Conservation (phyloP, 2,113 vertebrate species). For the Leuciscus idus region DNA sequence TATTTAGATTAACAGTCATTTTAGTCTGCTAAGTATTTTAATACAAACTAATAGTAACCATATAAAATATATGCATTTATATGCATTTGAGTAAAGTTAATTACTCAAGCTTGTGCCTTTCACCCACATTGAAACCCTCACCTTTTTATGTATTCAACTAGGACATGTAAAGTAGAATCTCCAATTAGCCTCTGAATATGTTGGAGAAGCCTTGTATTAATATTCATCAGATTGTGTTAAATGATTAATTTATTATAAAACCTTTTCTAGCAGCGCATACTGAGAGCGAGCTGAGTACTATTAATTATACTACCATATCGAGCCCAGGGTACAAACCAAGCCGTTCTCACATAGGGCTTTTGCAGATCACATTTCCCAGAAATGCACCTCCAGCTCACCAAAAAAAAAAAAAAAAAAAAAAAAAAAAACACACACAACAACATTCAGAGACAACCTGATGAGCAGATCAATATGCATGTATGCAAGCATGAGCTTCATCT, state of each 20-base stretch:
- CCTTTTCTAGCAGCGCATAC: conserved; percentile 60
- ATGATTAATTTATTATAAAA: conserved; percentile 74
- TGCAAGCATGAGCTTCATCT: conserved; percentile 8
- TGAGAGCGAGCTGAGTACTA: conserved; percentile 66
- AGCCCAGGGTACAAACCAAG: conserved; percentile 63
- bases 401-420: background rate
- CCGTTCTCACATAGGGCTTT: conserved; percentile 36
- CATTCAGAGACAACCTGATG: conserved; percentile 18
- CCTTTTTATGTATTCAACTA: conserved; percentile 60
- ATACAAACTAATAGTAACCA: background rate
- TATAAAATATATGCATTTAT: background rate
- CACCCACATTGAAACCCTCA: conserved; percentile 32
- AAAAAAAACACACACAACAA: background rate
- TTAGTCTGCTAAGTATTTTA: background rate
- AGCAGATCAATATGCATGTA: background rate
- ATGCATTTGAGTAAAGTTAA: too few species aligned
- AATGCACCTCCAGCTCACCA: background rate
- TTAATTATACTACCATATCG: conserved; percentile 77
- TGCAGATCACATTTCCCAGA: conserved; percentile 51
- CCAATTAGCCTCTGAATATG: conserved; percentile 68
- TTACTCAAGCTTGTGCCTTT: background rate
- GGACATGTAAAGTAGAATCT: conserved; percentile 57
- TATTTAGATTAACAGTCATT: background rate
- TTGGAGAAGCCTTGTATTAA: conserved; percentile 69
- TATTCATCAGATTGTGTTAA: conserved; percentile 69